Evolutionary conservation across 1,140 invertebrate species (phyloP).

Genomic region (Melipona quadrifasciata): DNA sequence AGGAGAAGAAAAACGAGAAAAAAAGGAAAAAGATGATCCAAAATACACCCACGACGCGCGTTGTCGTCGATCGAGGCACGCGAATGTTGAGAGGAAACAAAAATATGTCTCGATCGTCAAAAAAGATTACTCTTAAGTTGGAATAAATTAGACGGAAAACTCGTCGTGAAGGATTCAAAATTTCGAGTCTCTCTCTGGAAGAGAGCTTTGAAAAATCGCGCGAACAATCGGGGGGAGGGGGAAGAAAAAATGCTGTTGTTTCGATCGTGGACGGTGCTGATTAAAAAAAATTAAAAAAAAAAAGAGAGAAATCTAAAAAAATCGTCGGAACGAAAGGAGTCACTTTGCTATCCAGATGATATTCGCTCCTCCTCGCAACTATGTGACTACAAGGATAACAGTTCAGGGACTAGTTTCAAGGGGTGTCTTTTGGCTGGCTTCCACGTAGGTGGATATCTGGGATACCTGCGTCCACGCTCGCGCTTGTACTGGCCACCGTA

Average conservation of each 20-base stretch:
- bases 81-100: not conserved
- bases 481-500: slow-evolving; percentile 99
- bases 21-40: not conserved
- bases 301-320: not conserved
- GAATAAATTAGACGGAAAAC: not conserved
- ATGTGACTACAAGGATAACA: slow-evolving; percentile 71
- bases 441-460: slow-evolving; percentile 76
- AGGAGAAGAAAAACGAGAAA: not conserved
- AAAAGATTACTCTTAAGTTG: not conserved
- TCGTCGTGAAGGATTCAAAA: not conserved
- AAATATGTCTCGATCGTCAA: not conserved
- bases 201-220: not conserved
- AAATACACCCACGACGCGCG: not conserved
- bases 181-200: not conserved
- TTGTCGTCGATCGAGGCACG: not conserved
- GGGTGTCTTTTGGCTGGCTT: slow-evolving; percentile 69
- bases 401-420: slow-evolving; percentile 55
- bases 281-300: not conserved
- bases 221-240: not conserved
- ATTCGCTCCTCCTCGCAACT: slow-evolving; percentile 71
- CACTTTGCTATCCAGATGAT: slow-evolving; percentile 74
- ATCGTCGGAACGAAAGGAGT: slow-evolving; percentile 28
- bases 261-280: not conserved
- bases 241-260: not conserved
- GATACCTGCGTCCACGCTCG: slow-evolving; percentile 98